These are phyloP conservation scores for Melitaea cinxia DNA, from an alignment of 1,140 invertebrate genomes.

Conservation along the genomic window DNA sequence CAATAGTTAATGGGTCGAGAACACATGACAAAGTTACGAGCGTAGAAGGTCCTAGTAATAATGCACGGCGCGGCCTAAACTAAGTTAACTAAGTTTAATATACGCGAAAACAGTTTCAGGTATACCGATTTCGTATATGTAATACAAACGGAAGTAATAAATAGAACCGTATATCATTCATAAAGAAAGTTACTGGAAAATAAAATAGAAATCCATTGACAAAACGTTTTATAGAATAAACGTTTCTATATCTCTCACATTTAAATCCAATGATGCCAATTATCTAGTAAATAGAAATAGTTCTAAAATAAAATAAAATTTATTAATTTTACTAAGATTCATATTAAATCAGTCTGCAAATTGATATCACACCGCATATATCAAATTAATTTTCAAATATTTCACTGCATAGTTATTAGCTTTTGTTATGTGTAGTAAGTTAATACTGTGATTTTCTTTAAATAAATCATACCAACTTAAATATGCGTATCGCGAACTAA, in stretches of 20 bases:
- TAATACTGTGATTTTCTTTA: background rate
- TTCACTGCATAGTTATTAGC: too few species aligned
- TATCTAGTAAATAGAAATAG: too few species aligned
- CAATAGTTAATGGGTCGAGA: slow-evolving; percentile 1
- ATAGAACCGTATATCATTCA: background rate
- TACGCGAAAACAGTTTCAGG: slow-evolving; percentile 4
- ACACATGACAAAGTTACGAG: slow-evolving; percentile 15
- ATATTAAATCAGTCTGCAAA: too few species aligned
- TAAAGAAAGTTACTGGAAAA: background rate
- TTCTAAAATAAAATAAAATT: too few species aligned
- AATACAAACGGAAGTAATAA: background rate
- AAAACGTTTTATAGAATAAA: too few species aligned
- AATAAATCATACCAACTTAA: slow-evolving; percentile 8
- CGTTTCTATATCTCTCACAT: too few species aligned
- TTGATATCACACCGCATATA: too few species aligned
- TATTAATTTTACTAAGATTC: too few species aligned
- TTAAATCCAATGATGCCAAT: too few species aligned
- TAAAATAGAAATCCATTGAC: too few species aligned
- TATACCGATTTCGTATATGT: slow-evolving; percentile 9
- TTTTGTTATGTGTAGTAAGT: too few species aligned
- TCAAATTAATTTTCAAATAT: too few species aligned
- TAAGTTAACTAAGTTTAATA: slow-evolving; percentile 19
- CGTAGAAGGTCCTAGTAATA: slow-evolving; percentile 13
- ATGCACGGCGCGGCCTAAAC: slow-evolving; percentile 15
- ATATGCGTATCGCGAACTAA: slow-evolving; percentile 23